A percentile compares a stretch with the other conserved stretches of the same genome.
Evolutionary conservation across 2,888 invertebrate genomes (phyloP).

Genomic region (Parnassius smintheus): DNA sequence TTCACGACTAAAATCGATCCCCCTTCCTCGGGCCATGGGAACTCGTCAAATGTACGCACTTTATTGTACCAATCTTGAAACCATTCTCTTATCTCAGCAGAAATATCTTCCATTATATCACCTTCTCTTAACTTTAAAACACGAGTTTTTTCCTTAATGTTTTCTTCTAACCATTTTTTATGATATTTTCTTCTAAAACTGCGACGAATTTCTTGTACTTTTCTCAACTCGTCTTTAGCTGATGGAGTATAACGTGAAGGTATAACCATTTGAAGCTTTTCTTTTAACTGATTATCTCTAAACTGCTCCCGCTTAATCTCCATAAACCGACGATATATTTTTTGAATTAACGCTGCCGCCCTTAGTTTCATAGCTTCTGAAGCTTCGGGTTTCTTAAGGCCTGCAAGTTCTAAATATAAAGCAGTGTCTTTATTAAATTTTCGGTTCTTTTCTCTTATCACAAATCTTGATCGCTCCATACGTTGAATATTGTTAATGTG

Average conservation of each 20-base stretch:
- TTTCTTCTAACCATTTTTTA: constrained; percentile 64
- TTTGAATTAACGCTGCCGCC: constrained; percentile 56
- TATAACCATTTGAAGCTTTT: constrained; percentile 80
- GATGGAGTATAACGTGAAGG: constrained; percentile 70
- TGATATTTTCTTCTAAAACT: constrained; percentile 67
- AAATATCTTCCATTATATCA: constrained; percentile 87
- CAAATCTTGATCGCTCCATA: constrained; percentile 62
- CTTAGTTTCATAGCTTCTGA: constrained; percentile 43
- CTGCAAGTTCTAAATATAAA: constrained; percentile 63
- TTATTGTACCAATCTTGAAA: constrained; percentile 83
- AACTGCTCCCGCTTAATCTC: constrained; percentile 58
- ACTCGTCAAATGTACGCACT: constrained; percentile 84
- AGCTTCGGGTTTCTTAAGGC: constrained; percentile 56
- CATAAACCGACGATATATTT: constrained; percentile 65
- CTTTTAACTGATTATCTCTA: constrained; percentile 63
- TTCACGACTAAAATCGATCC: constrained; percentile 83
- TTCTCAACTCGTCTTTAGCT: constrained; percentile 67
- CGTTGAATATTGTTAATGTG: constrained; percentile 61
- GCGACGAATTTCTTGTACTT: constrained; percentile 68
- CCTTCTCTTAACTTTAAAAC: constrained; percentile 75
- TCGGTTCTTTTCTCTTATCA: constrained; percentile 41
- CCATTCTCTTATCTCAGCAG: constrained; percentile 89
- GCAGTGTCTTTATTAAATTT: constrained; percentile 57
- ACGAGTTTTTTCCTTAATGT: constrained; percentile 72
- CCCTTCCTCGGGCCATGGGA: constrained; percentile 86